Evolutionary conservation across 1,140 invertebrate genomes (phyloP).

Genomic region (Yoshiicerus persimilis): DNA sequence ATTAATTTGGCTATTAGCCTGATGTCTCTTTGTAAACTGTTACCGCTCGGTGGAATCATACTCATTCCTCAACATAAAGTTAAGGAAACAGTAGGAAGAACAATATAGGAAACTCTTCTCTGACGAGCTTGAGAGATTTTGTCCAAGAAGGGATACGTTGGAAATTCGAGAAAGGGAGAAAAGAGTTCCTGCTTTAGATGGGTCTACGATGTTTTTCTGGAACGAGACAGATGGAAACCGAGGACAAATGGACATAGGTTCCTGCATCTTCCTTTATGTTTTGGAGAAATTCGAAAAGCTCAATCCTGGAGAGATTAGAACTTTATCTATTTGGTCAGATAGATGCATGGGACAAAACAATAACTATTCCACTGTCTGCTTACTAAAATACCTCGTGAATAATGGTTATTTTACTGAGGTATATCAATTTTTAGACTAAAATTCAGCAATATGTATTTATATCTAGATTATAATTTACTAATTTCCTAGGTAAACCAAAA

Average conservation of each 20-base stretch:
- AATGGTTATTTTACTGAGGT: background rate
- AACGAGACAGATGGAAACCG: conserved; percentile 41
- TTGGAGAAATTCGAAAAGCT: conserved; percentile 23
- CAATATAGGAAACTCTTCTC: too few relatives aligned
- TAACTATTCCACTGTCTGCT: conserved; percentile 29
- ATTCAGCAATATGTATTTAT: background rate
- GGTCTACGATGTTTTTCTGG: conserved; percentile 35
- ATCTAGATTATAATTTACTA: background rate
- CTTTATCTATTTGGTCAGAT: conserved; percentile 47
- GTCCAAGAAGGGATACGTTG: too few relatives aligned
- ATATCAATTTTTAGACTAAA: background rate
- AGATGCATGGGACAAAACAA: conserved; percentile 45
- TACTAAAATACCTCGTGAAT: background rate
- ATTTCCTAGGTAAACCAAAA: background rate
- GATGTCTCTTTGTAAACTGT: too few relatives aligned
- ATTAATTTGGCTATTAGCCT: too few relatives aligned
- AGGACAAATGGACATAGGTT: conserved; percentile 42
- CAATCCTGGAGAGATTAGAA: conserved; percentile 27
- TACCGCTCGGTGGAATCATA: too few relatives aligned
- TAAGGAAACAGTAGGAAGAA: too few relatives aligned
- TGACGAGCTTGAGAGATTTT: too few relatives aligned
- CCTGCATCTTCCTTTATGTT: conserved; percentile 43
- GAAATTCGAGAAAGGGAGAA: too few relatives aligned
- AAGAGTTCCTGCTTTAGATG: background rate
- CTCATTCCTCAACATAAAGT: too few relatives aligned